A percentile compares a stretch with the other conserved stretches of the same genome.
Evolutionary conservation across 2,797 vertebrate genomes (phyloP).

Genomic region (Nyctibius grandis): DNA sequence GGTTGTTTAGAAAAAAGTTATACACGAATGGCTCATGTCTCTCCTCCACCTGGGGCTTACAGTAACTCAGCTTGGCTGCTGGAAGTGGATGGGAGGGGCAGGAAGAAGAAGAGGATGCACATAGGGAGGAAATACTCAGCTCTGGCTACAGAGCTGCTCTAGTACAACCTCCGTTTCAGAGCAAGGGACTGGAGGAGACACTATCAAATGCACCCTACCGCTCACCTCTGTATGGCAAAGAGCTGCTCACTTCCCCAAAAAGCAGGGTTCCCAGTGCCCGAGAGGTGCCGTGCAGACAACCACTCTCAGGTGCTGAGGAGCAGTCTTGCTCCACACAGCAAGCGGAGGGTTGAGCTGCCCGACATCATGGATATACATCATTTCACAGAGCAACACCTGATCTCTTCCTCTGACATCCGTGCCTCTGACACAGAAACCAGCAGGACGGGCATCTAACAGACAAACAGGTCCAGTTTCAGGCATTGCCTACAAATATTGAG

Average conservation of each 20-base stretch:
- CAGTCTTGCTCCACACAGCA: not conserved
- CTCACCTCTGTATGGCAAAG: not conserved
- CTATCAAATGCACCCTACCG: not conserved
- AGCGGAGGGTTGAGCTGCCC: rapidly evolving
- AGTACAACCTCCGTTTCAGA: not conserved
- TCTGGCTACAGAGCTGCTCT: not conserved
- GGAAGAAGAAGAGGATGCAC: slow-evolving; percentile 1
- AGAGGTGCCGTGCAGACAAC: rapidly evolving
- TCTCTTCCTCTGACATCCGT: not conserved
- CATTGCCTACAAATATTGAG: not conserved
- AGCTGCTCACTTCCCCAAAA: not conserved
- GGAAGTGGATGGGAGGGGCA: slow-evolving; percentile 11
- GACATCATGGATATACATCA: not conserved
- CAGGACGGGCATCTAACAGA: rapidly evolving
- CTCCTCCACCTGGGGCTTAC: not conserved
- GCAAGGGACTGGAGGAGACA: not conserved
- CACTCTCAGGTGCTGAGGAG: not conserved
- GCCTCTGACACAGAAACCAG: not conserved
- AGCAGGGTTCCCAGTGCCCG: not conserved
- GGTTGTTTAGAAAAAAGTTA: not conserved
- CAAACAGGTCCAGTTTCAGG: not conserved
- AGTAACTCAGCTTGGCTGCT: not conserved
- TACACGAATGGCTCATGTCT: not conserved
- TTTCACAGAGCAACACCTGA: not conserved
- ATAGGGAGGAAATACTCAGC: not conserved